phyloP scores from a whole-genome alignment of 2,113 vertebrate genomes.

The Cyphomyrus discorhynchus region DNA sequence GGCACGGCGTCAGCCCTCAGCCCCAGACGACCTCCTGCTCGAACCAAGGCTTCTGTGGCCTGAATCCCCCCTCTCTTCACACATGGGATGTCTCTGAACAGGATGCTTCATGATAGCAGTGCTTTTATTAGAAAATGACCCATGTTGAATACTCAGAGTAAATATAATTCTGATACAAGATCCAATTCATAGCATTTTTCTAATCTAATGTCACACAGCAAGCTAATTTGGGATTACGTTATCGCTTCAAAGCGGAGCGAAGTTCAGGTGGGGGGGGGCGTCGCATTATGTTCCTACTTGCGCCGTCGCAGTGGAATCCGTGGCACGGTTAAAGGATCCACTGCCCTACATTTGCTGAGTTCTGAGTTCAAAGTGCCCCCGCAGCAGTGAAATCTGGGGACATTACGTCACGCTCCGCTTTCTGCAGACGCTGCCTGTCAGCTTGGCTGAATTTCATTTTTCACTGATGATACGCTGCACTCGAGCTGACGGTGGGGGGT shows the following conservation, averaged over 20 bases:
- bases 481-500: background rate
- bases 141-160: background rate
- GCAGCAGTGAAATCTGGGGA: background rate
- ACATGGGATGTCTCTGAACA: background rate
- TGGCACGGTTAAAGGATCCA: background rate
- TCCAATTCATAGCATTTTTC: background rate
- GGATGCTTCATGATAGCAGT: background rate
- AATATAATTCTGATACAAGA: background rate
- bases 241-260: background rate
- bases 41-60: background rate
- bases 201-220: background rate
- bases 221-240: background rate
- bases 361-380: background rate
- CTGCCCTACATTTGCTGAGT: background rate
- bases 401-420: too few species aligned
- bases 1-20: background rate
- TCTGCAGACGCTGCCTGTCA: background rate
- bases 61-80: background rate
- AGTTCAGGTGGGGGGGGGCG: background rate
- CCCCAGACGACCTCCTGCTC: background rate
- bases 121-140: background rate
- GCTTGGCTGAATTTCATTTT: conserved; percentile 3
- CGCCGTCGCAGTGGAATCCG: background rate
- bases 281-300: too few species aligned
- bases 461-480: background rate